These are phyloP conservation scores for Heliconius aoede DNA, from an alignment of 2,888 invertebrate species.

Conservation along the genomic window DNA sequence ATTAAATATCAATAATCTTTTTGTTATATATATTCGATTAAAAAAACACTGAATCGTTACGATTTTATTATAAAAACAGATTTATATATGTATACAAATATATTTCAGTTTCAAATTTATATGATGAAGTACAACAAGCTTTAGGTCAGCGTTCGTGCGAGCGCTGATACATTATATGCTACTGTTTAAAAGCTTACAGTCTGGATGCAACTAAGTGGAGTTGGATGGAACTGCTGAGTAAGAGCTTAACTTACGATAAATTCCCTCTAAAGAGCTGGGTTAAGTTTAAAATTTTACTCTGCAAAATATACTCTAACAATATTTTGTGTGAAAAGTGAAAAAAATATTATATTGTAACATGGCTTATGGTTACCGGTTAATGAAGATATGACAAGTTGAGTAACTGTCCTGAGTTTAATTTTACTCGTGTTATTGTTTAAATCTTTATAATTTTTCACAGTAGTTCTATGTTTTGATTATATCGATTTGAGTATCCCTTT, in stretches of 20 bases:
- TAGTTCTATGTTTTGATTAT: too few species aligned
- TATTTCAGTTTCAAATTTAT: not conserved
- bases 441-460: too few species aligned
- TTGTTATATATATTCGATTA: too few species aligned
- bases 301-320: not conserved
- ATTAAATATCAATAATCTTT: too few species aligned
- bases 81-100: not conserved
- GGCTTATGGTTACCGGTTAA: too few species aligned
- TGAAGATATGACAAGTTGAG: too few species aligned
- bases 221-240: constrained; percentile 5
- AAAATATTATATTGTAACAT: too few species aligned
- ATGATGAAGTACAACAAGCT: constrained; percentile 14
- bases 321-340: not conserved
- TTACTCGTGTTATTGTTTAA: too few species aligned
- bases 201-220: constrained; percentile 22
- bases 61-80: too few species aligned
- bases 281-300: not conserved
- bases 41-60: too few species aligned
- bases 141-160: constrained; percentile 11
- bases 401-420: too few species aligned
- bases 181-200: constrained; percentile 25
- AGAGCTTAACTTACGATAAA: constrained; percentile 24
- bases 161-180: constrained; percentile 25
- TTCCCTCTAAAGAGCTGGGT: not conserved
- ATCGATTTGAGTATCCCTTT: too few species aligned